Base-by-base conservation (phyloP, 1,140 invertebrate species). In the Drosophila pandora region DNA sequence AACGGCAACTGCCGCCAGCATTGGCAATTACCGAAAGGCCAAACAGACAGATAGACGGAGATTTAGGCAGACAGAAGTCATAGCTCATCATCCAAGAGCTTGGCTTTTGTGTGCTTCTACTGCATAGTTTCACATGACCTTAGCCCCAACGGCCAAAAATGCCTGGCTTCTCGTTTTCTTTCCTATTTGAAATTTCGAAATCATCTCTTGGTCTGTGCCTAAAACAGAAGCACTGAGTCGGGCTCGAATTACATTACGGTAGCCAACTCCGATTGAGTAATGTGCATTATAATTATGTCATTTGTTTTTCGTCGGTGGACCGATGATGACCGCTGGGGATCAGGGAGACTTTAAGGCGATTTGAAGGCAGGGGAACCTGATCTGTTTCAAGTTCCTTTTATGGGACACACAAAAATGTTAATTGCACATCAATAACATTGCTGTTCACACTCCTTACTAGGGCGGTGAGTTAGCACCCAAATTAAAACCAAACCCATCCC, bases 91-190 rank as follows among this genome's bases (percentile, higher is more conserved):
- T 83, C 64, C 34, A 21, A 21, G 70, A 56, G 68, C 34, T 53
- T 32, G 59, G 61, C 41, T 81, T 65, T 56, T 76, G 56, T 63
- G 37, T 34, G 45, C 47, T 64, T 64, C 63, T 67, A 47, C 63
- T 74, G 65, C 80, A 84, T 79, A 79, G 76, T 84, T 83, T 83
- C 80, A 80, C 80, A 83, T 83, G 80, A 79, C 80, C 80, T 83
- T 83, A 83, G 80, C 76, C 71, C 71, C 69, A 47, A 50, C 25
- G 7, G 47, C 57, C 72, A 57, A 74, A 83, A 59, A 63, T 82
- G 50, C 30, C 32, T 17, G 60, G 43, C 65, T 60, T 62, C 67
- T 49, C 50, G 62, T 61, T 56, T 70, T 71, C 56, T 63, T 79
- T 79, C 53, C 49, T 56, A 53, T 62, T 67, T 57, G 22, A 25